Evolutionary conservation across 2,113 vertebrate species (phyloP).

Genomic region (Mobula birostris): DNA sequence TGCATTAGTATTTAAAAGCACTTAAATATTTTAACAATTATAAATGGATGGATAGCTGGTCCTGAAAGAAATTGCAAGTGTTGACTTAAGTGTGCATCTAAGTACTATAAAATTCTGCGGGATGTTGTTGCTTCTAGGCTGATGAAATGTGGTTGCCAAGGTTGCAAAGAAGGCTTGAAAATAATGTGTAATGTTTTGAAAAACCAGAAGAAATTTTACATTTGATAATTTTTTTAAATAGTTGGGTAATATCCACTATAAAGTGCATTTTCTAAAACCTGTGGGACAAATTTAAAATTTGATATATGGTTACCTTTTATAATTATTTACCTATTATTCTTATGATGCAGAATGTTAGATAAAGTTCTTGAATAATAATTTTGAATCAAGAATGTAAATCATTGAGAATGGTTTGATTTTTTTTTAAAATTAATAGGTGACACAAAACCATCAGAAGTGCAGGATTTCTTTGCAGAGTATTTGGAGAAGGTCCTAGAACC

Average conservation of each 20-base stretch:
- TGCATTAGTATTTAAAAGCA: neutral
- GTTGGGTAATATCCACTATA: neutral
- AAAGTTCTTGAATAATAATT: neutral
- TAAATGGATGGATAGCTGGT: neutral
- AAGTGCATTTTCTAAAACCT: neutral
- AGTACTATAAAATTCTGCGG: neutral
- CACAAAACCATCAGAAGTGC: slow-evolving; percentile 84
- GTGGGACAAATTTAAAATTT: neutral
- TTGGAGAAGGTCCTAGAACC: slow-evolving; percentile 81
- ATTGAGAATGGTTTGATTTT: neutral
- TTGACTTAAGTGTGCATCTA: neutral
- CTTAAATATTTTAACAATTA: neutral
- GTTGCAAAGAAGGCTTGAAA: neutral
- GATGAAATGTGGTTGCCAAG: neutral
- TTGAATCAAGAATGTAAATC: neutral
- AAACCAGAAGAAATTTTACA: neutral
- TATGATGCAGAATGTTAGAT: neutral
- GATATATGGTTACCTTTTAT: neutral
- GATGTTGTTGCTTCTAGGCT: neutral
- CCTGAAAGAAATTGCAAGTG: neutral
- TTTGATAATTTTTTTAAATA: no score
- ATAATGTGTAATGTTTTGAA: neutral
- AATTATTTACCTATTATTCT: neutral
- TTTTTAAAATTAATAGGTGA: slow-evolving; percentile 64
- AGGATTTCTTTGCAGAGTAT: slow-evolving; percentile 80